phyloP scores from a whole-genome alignment of 2,888 invertebrate species.

The Netelia fuscicornis region DNA sequence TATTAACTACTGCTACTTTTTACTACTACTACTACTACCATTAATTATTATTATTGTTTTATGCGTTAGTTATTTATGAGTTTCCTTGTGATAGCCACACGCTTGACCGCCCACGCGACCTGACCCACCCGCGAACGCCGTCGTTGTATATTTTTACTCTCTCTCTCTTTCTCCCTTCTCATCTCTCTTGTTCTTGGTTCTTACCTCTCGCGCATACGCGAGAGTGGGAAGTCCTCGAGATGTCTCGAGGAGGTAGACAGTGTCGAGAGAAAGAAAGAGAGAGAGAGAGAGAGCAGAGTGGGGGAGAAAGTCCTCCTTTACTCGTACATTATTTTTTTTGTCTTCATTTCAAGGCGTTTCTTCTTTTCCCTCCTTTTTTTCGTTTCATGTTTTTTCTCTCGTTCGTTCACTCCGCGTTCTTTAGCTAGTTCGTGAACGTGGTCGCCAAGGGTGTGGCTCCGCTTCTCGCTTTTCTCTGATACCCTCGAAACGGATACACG shows the following conservation, averaged over 20 bases:
- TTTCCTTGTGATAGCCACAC: slow-evolving; percentile 79
- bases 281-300: slow-evolving; percentile 41
- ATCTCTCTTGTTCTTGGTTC: slow-evolving; percentile 40
- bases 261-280: slow-evolving; percentile 7
- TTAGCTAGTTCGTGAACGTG: slow-evolving; percentile 64
- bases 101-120: slow-evolving; percentile 75
- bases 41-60: slow-evolving; percentile 76
- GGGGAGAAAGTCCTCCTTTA: slow-evolving; percentile 63
- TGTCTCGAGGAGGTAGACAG: slow-evolving; percentile 62
- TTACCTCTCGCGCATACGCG: slow-evolving; percentile 41
- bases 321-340: slow-evolving; percentile 60
- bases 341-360: slow-evolving; percentile 58
- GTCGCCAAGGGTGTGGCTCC: slow-evolving; percentile 80
- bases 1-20: slow-evolving; percentile 46
- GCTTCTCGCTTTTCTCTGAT: slow-evolving; percentile 74
- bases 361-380: slow-evolving; percentile 45
- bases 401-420: slow-evolving; percentile 62
- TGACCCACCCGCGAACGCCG: slow-evolving; percentile 55
- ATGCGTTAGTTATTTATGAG: slow-evolving; percentile 80
- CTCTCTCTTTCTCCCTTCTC: slow-evolving; percentile 34
- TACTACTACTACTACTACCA: slow-evolving; percentile 66
- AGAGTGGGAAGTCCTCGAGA: slow-evolving; percentile 67
- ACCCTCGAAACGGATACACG: slow-evolving; percentile 65
- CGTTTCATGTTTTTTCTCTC: slow-evolving; percentile 25
- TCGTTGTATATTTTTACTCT: slow-evolving; percentile 53